Evolutionary conservation across 1,140 invertebrate species (phyloP).

Genomic region (Zeugodacus cucurbitae): DNA sequence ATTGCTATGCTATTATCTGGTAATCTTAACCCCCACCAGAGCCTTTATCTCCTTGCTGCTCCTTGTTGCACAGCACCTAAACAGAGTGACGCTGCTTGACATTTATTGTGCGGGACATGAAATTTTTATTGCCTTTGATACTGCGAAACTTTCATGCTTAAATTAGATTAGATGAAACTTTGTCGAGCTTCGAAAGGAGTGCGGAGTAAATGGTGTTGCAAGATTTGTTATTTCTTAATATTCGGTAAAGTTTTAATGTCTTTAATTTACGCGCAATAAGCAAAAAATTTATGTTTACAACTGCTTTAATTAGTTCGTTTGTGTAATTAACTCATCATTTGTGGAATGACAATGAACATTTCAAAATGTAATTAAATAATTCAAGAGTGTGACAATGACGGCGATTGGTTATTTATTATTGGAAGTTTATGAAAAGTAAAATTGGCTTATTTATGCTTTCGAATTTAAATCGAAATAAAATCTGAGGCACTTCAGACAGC

Average conservation of each 20-base stretch:
- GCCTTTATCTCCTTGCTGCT: too few species aligned
- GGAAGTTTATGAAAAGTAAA: too few species aligned
- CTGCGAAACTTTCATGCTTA: background rate
- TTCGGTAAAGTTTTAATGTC: background rate
- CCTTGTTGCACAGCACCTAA: too few species aligned
- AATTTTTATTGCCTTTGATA: slow-evolving; percentile 39
- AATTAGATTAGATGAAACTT: slow-evolving; percentile 16
- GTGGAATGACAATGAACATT: background rate
- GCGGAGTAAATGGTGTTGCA: background rate
- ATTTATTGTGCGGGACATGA: slow-evolving; percentile 26
- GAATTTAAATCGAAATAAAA: too few species aligned
- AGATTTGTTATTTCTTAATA: background rate
- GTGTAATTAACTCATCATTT: slow-evolving; percentile 18
- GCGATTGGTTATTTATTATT: background rate
- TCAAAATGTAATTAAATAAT: background rate
- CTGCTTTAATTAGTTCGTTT: background rate
- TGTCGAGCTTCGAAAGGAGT: background rate
- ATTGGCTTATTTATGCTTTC: too few species aligned
- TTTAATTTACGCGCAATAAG: background rate
- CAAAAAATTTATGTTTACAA: background rate
- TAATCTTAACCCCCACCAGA: background rate
- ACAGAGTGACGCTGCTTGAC: background rate
- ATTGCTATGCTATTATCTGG: background rate
- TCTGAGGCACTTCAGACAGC: too few species aligned
- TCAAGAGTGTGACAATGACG: background rate